Conservation (phyloP, 2,888 invertebrate species). For the Apomyelois bistriatella region DNA sequence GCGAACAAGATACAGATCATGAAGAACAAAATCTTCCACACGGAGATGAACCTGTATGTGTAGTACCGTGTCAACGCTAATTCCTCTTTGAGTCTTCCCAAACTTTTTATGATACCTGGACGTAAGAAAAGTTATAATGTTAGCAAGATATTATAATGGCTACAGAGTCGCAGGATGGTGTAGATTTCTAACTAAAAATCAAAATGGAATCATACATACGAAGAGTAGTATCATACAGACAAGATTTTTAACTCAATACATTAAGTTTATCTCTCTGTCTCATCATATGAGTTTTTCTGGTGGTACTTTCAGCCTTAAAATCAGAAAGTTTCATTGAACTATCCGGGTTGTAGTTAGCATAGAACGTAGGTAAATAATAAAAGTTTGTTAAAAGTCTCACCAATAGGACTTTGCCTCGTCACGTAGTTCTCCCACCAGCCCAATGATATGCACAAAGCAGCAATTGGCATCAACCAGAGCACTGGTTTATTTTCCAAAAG, state of each 20-base stretch:
- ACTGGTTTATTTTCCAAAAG: slow-evolving; percentile 86
- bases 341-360: too few species aligned
- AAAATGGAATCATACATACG: too few species aligned
- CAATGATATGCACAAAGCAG: slow-evolving; percentile 91
- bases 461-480: slow-evolving; percentile 92
- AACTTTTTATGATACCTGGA: slow-evolving; percentile 84
- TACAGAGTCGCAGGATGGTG: too few species aligned
- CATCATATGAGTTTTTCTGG: too few species aligned
- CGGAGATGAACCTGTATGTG: slow-evolving; percentile 92
- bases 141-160: not conserved
- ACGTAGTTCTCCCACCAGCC: slow-evolving; percentile 99
- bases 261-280: too few species aligned
- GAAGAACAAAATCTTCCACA: slow-evolving; percentile 94
- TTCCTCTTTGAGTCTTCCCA: slow-evolving; percentile 89
- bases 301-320: too few species aligned
- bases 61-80: slow-evolving; percentile 91
- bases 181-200: too few species aligned
- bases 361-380: not conserved
- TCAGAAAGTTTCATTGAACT: too few species aligned
- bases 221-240: too few species aligned
- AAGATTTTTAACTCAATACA: too few species aligned
- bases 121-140: slow-evolving; percentile 19
- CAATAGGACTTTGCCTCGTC: slow-evolving; percentile 90
- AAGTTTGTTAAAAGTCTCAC: slow-evolving; percentile 49
- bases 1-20: slow-evolving; percentile 86